These are phyloP conservation scores for Tridacna gigas DNA, from an alignment of 2,888 invertebrate species.

Conservation along the genomic window DNA sequence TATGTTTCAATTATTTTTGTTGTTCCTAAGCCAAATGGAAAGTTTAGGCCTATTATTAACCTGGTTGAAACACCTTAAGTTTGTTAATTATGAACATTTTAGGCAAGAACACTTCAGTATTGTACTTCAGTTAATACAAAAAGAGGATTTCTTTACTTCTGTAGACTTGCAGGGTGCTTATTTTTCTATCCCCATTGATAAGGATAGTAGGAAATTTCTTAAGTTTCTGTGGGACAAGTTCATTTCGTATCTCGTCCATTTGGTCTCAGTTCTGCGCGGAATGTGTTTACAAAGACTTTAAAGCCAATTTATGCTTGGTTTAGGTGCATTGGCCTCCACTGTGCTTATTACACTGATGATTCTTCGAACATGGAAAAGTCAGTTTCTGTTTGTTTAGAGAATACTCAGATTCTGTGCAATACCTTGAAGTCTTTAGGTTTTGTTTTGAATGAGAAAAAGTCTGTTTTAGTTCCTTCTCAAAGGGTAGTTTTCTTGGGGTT, in stretches of 20 bases:
- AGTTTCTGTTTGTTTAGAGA: neutral
- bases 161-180: neutral
- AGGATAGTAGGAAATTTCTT: neutral
- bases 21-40: too few relatives aligned
- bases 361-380: constrained; percentile 29
- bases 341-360: constrained; percentile 48
- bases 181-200: constrained; percentile 14
- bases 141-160: neutral
- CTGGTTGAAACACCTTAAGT: neutral
- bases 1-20: too few relatives aligned
- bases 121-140: neutral
- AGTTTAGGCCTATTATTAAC: too few relatives aligned
- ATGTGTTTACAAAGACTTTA: constrained; percentile 27
- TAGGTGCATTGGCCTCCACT: constrained; percentile 23
- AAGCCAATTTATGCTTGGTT: constrained; percentile 38
- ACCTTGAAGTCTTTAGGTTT: neutral
- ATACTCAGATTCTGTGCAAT: neutral
- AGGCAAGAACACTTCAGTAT: neutral
- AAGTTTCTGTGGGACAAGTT: neutral
- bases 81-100: constrained; percentile 6
- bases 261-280: neutral
- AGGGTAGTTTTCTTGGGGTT: neutral
- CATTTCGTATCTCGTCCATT: neutral
- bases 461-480: neutral
- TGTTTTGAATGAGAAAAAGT: neutral